phyloP scores from a whole-genome alignment of 2,113 vertebrate genomes.

The Euleptes europaea region DNA sequence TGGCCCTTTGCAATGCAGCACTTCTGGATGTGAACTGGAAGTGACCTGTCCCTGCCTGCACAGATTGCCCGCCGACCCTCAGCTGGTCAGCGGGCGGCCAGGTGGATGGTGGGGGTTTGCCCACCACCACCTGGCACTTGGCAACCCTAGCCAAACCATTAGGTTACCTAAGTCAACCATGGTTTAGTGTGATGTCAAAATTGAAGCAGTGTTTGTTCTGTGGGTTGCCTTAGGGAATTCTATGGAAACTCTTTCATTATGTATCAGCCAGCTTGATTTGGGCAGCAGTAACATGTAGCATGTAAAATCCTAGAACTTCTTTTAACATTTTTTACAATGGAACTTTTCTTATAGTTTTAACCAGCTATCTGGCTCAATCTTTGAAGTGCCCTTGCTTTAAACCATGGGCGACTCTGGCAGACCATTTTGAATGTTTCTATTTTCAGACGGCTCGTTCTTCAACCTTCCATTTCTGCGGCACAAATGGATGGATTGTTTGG shows the following conservation, averaged over 20 bases:
- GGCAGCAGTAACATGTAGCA: not conserved
- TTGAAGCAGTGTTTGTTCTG: not conserved
- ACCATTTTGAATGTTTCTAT: constrained; percentile 48
- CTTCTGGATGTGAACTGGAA: too few species aligned
- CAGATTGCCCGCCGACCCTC: too few species aligned
- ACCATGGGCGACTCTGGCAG: constrained; percentile 3
- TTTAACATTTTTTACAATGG: not conserved
- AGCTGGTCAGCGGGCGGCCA: too few species aligned
- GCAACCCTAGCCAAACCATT: too few species aligned
- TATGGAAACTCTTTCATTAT: not conserved
- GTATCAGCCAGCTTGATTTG: not conserved
- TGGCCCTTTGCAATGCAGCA: too few species aligned
- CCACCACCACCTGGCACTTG: too few species aligned
- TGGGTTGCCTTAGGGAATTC: not conserved
- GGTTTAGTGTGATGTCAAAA: not conserved
- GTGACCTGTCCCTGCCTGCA: too few species aligned
- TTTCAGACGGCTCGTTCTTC: constrained; percentile 57
- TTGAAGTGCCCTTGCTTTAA: constrained; percentile 29
- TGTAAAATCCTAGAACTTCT: not conserved
- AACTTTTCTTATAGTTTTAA: not conserved
- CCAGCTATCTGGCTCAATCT: fast-evolving
- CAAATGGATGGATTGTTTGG: constrained; percentile 58
- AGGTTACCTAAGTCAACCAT: not conserved
- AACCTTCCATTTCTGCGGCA: constrained; percentile 54
- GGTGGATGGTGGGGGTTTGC: too few species aligned